Conservation (phyloP, 2,888 invertebrate genomes). For the Andricus quercusramuli region DNA sequence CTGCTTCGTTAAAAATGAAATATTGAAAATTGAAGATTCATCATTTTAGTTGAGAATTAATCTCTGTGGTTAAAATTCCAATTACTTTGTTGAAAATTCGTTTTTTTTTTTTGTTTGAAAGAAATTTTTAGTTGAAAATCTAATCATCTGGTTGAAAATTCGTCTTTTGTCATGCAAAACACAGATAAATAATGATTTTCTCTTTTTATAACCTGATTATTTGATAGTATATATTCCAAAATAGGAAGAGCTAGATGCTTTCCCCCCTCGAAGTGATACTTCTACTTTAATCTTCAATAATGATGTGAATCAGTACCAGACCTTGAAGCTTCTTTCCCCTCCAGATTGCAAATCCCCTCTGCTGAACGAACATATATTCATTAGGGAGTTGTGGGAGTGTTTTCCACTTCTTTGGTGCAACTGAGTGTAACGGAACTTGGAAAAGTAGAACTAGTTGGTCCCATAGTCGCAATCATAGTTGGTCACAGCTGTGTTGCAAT, state of each 20-base stretch:
- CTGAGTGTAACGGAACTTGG: background rate
- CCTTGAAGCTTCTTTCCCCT: slow-evolving; percentile 22
- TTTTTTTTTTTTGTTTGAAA: too few relatives aligned
- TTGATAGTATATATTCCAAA: background rate
- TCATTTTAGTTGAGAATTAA: too few relatives aligned
- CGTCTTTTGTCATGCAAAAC: too few relatives aligned
- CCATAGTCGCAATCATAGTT: too few relatives aligned
- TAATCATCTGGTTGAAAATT: too few relatives aligned
- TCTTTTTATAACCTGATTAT: too few relatives aligned
- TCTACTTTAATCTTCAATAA: background rate
- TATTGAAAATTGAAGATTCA: too few relatives aligned
- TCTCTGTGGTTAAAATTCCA: too few relatives aligned
- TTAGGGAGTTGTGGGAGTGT: slow-evolving; percentile 21
- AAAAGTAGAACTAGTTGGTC: slow-evolving; percentile 5
- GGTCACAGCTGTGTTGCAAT: background rate
- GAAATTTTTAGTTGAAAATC: too few relatives aligned
- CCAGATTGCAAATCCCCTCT: slow-evolving; percentile 11
- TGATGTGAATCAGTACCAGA: background rate
- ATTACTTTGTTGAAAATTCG: too few relatives aligned
- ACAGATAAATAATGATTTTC: too few relatives aligned
- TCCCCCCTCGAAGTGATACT: background rate
- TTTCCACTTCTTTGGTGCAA: background rate
- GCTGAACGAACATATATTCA: background rate
- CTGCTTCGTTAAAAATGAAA: too few relatives aligned
- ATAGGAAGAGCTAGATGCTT: background rate